These are phyloP conservation scores for Medauroidea extradentata DNA, from an alignment of 1,140 invertebrate species.

Conservation along the genomic window DNA sequence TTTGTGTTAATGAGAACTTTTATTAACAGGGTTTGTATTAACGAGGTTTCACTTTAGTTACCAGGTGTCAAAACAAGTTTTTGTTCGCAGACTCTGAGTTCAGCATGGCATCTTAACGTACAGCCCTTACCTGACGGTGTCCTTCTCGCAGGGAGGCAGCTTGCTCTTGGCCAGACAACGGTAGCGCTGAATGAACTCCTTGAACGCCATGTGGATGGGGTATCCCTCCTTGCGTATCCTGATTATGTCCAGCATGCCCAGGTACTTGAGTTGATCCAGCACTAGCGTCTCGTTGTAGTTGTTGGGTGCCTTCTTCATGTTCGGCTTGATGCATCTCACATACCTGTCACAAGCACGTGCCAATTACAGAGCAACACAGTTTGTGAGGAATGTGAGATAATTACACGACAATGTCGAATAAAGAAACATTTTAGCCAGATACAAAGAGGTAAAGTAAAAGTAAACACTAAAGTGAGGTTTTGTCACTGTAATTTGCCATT, in stretches of 20 bases:
- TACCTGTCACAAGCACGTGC: conserved; percentile 55
- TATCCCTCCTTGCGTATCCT: conserved; percentile 89
- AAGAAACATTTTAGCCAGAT: too few relatives aligned
- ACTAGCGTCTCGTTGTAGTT: conserved; percentile 81
- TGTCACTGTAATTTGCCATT: too few relatives aligned
- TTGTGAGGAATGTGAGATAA: too few relatives aligned
- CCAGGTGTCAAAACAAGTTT: too few relatives aligned
- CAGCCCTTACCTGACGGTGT: conserved; percentile 46
- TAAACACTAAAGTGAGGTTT: too few relatives aligned
- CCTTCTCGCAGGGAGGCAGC: conserved; percentile 42
- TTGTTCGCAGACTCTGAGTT: too few relatives aligned
- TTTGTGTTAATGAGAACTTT: too few relatives aligned
- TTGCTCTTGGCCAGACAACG: conserved; percentile 57
- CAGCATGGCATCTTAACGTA: too few relatives aligned
- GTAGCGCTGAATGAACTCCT: conserved; percentile 76
- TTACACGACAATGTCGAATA: too few relatives aligned
- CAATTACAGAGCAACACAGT: not conserved
- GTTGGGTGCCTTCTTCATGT: conserved; percentile 79
- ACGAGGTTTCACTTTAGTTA: too few relatives aligned
- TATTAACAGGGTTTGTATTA: too few relatives aligned
- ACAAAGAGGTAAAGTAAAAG: too few relatives aligned
- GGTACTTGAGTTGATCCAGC: conserved; percentile 84
- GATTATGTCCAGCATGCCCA: conserved; percentile 95
- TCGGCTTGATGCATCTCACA: conserved; percentile 93
- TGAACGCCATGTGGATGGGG: conserved; percentile 79